Conservation (phyloP, 2,797 vertebrate species). For the Holocentrus rufus region DNA sequence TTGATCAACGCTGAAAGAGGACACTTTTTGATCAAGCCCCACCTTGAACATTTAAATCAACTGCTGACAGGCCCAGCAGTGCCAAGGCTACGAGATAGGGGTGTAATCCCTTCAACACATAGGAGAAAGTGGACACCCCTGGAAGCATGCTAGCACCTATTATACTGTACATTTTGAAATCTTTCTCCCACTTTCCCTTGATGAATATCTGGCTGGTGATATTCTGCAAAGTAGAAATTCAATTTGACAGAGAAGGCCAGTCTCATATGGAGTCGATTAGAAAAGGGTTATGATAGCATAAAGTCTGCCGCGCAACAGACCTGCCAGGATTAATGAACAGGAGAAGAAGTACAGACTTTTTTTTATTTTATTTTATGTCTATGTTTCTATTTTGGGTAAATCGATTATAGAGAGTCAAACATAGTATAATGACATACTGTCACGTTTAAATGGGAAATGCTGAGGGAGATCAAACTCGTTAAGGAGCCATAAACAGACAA, state of each 20-base stretch:
- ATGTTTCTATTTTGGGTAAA: slow-evolving; percentile 1
- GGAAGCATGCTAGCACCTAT: slow-evolving; percentile 41
- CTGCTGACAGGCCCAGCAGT: slow-evolving; percentile 40
- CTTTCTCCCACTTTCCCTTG: slow-evolving; percentile 17
- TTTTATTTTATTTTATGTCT: slow-evolving; percentile 9
- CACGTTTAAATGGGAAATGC: neutral
- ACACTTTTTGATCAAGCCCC: slow-evolving; percentile 67
- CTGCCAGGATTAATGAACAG: slow-evolving; percentile 45
- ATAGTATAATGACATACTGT: neutral
- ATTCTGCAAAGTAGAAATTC: slow-evolving; percentile 54
- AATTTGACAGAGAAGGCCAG: slow-evolving; percentile 58
- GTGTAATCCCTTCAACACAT: slow-evolving; percentile 49
- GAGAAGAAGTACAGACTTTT: neutral
- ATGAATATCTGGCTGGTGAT: slow-evolving; percentile 53
- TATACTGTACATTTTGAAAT: slow-evolving; percentile 48
- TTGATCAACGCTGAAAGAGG: slow-evolving; percentile 65
- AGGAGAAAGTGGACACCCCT: slow-evolving; percentile 43
- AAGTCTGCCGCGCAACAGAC: slow-evolving; percentile 38
- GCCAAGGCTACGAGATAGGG: slow-evolving; percentile 17
- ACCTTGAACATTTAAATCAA: slow-evolving; percentile 68
- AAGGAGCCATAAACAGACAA: too few relatives aligned
- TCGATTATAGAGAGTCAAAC: neutral
- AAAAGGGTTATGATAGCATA: slow-evolving; percentile 51
- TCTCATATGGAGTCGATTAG: slow-evolving; percentile 48
- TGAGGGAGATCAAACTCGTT: too few relatives aligned